Evolutionary conservation across 2,113 vertebrate species (phyloP).

Genomic region (Oreocharis arfaki): DNA sequence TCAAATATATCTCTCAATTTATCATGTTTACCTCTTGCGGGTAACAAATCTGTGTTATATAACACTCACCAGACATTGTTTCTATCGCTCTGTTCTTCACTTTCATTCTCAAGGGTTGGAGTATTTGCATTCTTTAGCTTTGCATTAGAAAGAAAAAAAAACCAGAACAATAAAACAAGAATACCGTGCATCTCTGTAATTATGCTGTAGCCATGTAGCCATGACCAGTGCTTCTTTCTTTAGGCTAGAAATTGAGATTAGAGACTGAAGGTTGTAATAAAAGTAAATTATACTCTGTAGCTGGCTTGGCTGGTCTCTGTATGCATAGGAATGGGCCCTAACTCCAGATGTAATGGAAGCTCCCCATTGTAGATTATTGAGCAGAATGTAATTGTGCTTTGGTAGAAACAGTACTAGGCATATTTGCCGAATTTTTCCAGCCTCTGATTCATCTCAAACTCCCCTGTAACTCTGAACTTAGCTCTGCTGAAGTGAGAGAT

Average conservation of each 20-base stretch:
- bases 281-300: conserved; percentile 33
- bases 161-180: background rate
- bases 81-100: background rate
- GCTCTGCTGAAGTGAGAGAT: background rate
- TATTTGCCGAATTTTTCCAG: background rate
- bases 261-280: conserved; percentile 22
- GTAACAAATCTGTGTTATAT: background rate
- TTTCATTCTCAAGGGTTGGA: background rate
- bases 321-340: background rate
- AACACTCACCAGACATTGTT: background rate
- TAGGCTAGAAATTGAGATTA: conserved; percentile 18
- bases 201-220: background rate
- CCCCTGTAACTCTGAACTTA: background rate
- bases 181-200: background rate
- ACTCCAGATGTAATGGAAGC: background rate
- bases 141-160: background rate
- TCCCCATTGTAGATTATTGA: background rate
- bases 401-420: background rate
- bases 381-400: background rate
- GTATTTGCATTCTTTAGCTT: background rate
- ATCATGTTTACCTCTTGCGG: background rate
- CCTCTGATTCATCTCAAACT: background rate
- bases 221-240: conserved; percentile 9
- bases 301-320: background rate
- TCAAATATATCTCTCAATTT: background rate